Evolutionary conservation across 2,888 invertebrate species (phyloP).

Genomic region (Thymelicus acteon): DNA sequence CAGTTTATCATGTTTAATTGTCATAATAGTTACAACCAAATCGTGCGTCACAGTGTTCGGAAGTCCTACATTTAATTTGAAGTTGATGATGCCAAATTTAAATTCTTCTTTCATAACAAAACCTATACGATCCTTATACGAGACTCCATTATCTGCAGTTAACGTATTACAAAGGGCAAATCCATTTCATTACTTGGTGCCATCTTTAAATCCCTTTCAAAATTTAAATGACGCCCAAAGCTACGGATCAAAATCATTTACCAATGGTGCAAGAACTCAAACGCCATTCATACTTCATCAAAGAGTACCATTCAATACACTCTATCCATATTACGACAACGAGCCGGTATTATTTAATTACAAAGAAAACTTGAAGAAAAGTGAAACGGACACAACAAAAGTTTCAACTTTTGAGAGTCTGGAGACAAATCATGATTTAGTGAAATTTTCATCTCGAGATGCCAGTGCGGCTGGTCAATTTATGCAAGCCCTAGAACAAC

Average conservation of each 20-base stretch:
- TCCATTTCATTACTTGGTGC: neutral
- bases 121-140: slow-evolving; percentile 12
- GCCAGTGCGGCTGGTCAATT: neutral
- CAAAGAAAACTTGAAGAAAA: neutral
- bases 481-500: slow-evolving; percentile 47
- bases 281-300: neutral
- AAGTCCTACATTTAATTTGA: neutral
- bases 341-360: neutral
- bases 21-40: slow-evolving; percentile 16
- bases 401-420: neutral
- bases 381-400: neutral
- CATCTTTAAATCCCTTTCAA: neutral
- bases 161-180: neutral
- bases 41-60: slow-evolving; percentile 1
- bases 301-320: neutral
- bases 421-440: neutral
- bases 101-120: slow-evolving; percentile 4
- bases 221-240: neutral
- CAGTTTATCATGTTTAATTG: slow-evolving; percentile 16
- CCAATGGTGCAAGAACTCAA: neutral
- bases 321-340: neutral
- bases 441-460: neutral
- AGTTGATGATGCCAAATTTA: slow-evolving; percentile 4
- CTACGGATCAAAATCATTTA: neutral
- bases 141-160: neutral